Base-by-base conservation (phyloP, 1,140 invertebrate genomes). In the Anastrepha obliqua region DNA sequence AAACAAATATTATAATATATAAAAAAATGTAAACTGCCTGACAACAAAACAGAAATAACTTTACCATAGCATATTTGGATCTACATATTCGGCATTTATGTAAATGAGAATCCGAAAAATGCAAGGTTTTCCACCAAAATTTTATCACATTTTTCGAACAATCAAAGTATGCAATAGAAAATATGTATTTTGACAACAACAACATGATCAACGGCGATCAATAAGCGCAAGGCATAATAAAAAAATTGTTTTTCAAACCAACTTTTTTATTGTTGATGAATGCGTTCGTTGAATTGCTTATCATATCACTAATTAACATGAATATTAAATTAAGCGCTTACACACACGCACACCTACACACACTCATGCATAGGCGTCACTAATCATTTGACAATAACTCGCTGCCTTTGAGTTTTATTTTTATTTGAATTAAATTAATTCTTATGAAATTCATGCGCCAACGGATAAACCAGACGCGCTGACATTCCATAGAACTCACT, bases 301-400 rank as follows among this genome's bases (percentile, higher is more conserved):
- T 81, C 74, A 67, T 9, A 39, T 3, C 64, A 81, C 6, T 29
- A 81, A 81, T 81, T 81, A 81, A 3, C 70, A 81, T 81, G 74
- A 81, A 81, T 58, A 74, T 74, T 74, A 17, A 74, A 74, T 17
- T n/a, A 44, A 74, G 2, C 2, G 42, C n/a, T 6, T 8, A 2
- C 11, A 55, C 51, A 55, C 2, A 55, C 51, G 51, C 6, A 6
- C 6, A 55, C 51, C 1, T 55, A 11, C 11, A 55, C 51, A 55
- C 29, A 9, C 29, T n/a, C n/a, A 55, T 17, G 20, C 7, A 2
- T 9, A 55, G 55, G 47, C 47, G 70, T 6, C 70, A 74, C 70
- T 55, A 55, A 55, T 55, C n/a, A n/a, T 8, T 81, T 81, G 74
- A 81, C 42, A 55, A 81, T 81, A 55, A n/a, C 17, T 55, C 47